Percentiles rank a stretch among this genome's conserved stretches.
phyloP scores from a whole-genome alignment of 30 jellyfish, hydroid and myxozoan genomes.

The Phacellophora camtschatica region DNA sequence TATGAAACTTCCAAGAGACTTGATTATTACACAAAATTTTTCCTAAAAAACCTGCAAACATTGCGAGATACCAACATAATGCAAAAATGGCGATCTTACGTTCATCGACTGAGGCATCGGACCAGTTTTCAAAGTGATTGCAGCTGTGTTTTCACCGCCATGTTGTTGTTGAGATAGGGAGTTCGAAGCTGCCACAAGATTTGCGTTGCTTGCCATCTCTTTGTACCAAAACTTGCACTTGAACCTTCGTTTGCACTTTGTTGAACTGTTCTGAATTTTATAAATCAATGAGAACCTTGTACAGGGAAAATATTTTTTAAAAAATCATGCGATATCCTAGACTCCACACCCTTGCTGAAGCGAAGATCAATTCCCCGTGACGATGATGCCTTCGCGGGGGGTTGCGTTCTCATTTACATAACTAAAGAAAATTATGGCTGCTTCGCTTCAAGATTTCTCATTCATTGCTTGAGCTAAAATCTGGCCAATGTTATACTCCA shows the following conservation, averaged over 20 bases:
- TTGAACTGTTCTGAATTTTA: too few species aligned
- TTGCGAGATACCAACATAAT: too few species aligned
- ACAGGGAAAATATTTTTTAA: too few species aligned
- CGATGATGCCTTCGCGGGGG: conserved; percentile 79
- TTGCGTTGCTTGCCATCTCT: conserved; percentile 27
- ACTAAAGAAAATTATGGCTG: neutral
- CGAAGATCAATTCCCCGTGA: conserved; percentile 65
- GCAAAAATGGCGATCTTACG: conserved; percentile 7
- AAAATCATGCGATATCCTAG: neutral
- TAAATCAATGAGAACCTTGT: too few species aligned
- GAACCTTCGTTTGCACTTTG: too few species aligned
- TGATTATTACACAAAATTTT: neutral
- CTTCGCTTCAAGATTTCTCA: conserved; percentile 3
- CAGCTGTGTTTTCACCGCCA: conserved; percentile 69
- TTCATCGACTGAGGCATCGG: conserved; percentile 2
- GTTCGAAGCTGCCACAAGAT: conserved; percentile 23
- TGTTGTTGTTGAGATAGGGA: conserved; percentile 63
- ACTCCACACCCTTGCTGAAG: conserved; percentile 55
- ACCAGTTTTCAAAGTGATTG: conserved; percentile 25
- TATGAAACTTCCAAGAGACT: neutral
- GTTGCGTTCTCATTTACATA: conserved; percentile 51
- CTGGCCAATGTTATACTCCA: too few species aligned
- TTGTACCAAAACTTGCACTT: too few species aligned
- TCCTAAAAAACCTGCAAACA: too few species aligned
- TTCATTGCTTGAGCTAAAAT: neutral